Evolutionary conservation across 2,888 invertebrate genomes (phyloP).

Genomic region (Notocelia uddmanniana): DNA sequence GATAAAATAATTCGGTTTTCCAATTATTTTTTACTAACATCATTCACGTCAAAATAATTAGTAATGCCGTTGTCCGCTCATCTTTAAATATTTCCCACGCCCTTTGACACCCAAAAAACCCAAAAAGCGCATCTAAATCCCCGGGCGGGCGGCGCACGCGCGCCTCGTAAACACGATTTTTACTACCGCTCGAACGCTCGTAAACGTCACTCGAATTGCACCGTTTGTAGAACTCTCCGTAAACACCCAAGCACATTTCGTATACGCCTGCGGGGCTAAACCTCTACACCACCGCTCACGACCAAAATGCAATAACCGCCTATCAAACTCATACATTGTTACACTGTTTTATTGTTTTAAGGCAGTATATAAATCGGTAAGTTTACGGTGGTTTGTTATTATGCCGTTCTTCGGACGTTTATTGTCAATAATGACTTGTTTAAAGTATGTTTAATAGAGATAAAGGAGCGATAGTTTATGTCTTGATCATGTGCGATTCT

Average conservation of each 20-base stretch:
- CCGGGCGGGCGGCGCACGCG: conserved; percentile 66
- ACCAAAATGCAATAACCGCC: conserved; percentile 13
- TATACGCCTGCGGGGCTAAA: conserved; percentile 81
- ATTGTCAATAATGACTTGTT: conserved; percentile 85
- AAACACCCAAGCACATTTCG: conserved; percentile 84
- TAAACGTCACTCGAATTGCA: conserved; percentile 84
- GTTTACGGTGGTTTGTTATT: conserved; percentile 84
- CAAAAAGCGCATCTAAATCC: conserved; percentile 39
- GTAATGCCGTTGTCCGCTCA: not conserved
- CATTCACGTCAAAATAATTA: not conserved
- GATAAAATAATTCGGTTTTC: too few species aligned
- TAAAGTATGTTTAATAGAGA: conserved; percentile 85
- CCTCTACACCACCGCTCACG: conserved; percentile 2
- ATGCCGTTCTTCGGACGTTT: conserved; percentile 83
- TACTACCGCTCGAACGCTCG: conserved; percentile 82
- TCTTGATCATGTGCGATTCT: conserved; percentile 73
- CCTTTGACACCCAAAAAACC: conserved; percentile 20
- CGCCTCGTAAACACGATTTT: conserved; percentile 83
- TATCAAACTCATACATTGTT: conserved; percentile 19
- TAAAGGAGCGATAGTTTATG: conserved; percentile 82
- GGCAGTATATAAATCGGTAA: conserved; percentile 78
- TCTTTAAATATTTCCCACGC: conserved; percentile 12
- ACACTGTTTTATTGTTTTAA: conserved; percentile 9
- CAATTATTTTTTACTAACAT: not conserved
- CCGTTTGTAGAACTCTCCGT: conserved; percentile 83